phyloP scores from a whole-genome alignment of 2,113 vertebrate genomes.

The Prionailurus bengalensis region DNA sequence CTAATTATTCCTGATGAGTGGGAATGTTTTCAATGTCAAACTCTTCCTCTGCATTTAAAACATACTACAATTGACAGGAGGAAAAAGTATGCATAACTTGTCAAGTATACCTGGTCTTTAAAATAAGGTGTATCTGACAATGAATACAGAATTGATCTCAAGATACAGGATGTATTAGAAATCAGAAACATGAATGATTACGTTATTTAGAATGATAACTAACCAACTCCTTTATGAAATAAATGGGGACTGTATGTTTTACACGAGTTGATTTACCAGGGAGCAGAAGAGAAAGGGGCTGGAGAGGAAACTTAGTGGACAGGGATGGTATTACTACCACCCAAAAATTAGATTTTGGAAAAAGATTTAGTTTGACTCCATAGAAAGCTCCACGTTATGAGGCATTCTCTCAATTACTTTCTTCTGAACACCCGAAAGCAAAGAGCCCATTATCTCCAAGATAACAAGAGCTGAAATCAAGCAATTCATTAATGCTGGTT shows the following conservation, averaged over 20 bases:
- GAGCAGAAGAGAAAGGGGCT: not conserved
- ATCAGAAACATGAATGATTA: constrained; percentile 12
- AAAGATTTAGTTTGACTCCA: constrained; percentile 1
- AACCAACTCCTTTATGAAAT: not conserved
- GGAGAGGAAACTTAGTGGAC: not conserved
- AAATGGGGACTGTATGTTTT: constrained; percentile 13
- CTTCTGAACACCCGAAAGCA: constrained; percentile 2
- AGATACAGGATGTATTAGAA: constrained; percentile 48
- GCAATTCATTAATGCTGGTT: not conserved
- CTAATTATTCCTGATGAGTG: not conserved
- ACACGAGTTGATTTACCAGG: not conserved
- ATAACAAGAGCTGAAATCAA: constrained; percentile 39
- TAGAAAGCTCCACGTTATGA: not conserved
- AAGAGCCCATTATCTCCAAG: constrained; percentile 8
- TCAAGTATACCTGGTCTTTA: constrained; percentile 3
- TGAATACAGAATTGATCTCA: not conserved
- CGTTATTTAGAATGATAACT: not conserved
- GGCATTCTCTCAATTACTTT: constrained; percentile 5
- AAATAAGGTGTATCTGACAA: not conserved
- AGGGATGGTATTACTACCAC: not conserved
- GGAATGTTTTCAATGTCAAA: constrained; percentile 47
- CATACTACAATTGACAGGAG: not conserved
- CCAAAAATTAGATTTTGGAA: constrained; percentile 11
- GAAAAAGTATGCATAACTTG: not conserved
- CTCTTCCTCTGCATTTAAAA: constrained; percentile 32